A percentile compares a stretch with the other conserved stretches of the same genome.
These are phyloP conservation scores for Anoplius nigerrimus DNA, from an alignment of 2,888 invertebrate species.

Conservation along the genomic window DNA sequence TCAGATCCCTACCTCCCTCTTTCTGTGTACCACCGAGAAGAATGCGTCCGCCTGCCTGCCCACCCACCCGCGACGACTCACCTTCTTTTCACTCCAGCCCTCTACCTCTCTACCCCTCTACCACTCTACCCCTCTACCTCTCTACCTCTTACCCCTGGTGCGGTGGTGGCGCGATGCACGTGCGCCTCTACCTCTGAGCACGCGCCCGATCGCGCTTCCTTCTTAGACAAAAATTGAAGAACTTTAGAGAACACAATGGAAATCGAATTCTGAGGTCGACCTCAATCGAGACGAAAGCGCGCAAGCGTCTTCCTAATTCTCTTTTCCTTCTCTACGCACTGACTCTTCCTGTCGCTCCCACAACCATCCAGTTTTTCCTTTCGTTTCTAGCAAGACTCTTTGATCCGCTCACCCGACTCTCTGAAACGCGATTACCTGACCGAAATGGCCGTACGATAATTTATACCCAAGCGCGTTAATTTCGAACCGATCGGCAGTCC, in stretches of 20 bases:
- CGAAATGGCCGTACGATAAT: too few species aligned
- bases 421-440: too few species aligned
- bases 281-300: not conserved
- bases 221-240: slow-evolving; percentile 45
- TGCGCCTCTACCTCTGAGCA: slow-evolving; percentile 1
- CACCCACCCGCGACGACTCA: slow-evolving; percentile 1
- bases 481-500: too few species aligned
- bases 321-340: not conserved
- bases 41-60: too few species aligned
- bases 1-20: too few species aligned
- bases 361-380: not conserved
- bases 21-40: too few species aligned
- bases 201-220: slow-evolving; percentile 29
- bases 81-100: slow-evolving; percentile 17
- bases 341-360: not conserved
- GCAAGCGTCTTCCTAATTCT: not conserved
- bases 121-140: slow-evolving; percentile 24
- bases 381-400: not conserved
- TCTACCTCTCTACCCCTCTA: slow-evolving; percentile 30
- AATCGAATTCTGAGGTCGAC: not conserved
- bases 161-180: too few species aligned
- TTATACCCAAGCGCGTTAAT: too few species aligned
- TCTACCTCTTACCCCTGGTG: slow-evolving; percentile 27
- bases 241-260: slow-evolving; percentile 46
- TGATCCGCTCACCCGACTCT: too few species aligned